Evolutionary conservation across 2,888 invertebrate species (phyloP).

Genomic region (Elegia similella): DNA sequence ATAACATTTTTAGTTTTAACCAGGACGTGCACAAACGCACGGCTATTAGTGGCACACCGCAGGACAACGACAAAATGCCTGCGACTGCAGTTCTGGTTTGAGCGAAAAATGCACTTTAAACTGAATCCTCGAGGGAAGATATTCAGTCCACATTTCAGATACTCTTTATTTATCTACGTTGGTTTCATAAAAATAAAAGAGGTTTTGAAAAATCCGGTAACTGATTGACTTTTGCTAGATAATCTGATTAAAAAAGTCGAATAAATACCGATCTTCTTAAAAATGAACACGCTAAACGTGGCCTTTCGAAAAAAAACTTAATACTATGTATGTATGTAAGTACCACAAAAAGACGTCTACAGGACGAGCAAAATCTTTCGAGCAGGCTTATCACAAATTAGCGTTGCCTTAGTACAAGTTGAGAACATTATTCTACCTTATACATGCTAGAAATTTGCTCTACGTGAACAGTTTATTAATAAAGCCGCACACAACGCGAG

Average conservation of each 20-base stretch:
- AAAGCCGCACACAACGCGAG: not conserved
- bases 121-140: not conserved
- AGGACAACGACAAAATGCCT: conserved; percentile 12
- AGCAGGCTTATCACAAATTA: too few species aligned
- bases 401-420: not conserved
- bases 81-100: not conserved
- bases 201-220: too few species aligned
- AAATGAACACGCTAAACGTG: too few species aligned
- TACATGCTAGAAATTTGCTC: not conserved
- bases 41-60: conserved; percentile 4
- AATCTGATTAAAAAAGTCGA: too few species aligned
- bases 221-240: too few species aligned
- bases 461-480: not conserved
- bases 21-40: not conserved
- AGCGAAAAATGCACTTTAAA: not conserved
- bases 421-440: not conserved
- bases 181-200: too few species aligned
- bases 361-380: too few species aligned
- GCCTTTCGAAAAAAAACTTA: too few species aligned
- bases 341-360: too few species aligned
- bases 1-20: not conserved
- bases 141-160: not conserved
- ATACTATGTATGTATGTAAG: too few species aligned
- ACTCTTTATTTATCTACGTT: not conserved
- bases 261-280: too few species aligned